These are phyloP conservation scores for Lymantria dispar DNA, from an alignment of 2,888 invertebrate genomes.

Conservation along the genomic window DNA sequence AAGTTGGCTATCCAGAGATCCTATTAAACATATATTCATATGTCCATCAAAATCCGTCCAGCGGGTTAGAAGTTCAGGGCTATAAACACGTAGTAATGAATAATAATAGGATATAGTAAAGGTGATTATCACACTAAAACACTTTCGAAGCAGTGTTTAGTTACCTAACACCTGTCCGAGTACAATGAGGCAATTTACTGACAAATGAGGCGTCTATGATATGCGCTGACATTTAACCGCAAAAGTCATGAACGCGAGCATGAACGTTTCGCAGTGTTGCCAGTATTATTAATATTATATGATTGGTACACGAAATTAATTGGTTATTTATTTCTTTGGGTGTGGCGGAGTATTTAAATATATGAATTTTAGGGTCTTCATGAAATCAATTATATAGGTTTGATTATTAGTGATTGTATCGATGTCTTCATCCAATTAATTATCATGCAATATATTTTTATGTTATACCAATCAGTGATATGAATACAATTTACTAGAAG, in stretches of 20 bases:
- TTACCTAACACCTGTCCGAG: background rate
- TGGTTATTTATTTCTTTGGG: background rate
- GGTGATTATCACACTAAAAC: background rate
- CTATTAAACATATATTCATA: too few relatives aligned
- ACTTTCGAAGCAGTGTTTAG: background rate
- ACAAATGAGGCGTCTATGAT: slow-evolving; percentile 11
- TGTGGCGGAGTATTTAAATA: background rate
- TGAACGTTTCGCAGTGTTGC: background rate
- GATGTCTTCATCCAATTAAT: too few relatives aligned
- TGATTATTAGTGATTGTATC: background rate
- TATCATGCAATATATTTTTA: too few relatives aligned
- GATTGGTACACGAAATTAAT: background rate
- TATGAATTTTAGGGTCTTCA: background rate
- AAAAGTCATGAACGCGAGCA: slow-evolving; percentile 19
- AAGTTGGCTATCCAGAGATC: too few relatives aligned
- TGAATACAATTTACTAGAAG: too few relatives aligned
- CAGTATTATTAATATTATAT: background rate
- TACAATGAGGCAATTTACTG: slow-evolving; percentile 1
- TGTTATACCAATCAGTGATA: too few relatives aligned
- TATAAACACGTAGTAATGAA: too few relatives aligned
- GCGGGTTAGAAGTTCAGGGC: too few relatives aligned
- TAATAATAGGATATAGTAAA: too few relatives aligned
- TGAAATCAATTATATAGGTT: background rate
- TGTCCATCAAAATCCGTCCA: too few relatives aligned
- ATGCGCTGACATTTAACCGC: slow-evolving; percentile 22